Evolutionary conservation across 2,888 invertebrate species (phyloP), one percentile per base, ranked within the genome.

Genomic region (Octodonta nipae): DNA sequence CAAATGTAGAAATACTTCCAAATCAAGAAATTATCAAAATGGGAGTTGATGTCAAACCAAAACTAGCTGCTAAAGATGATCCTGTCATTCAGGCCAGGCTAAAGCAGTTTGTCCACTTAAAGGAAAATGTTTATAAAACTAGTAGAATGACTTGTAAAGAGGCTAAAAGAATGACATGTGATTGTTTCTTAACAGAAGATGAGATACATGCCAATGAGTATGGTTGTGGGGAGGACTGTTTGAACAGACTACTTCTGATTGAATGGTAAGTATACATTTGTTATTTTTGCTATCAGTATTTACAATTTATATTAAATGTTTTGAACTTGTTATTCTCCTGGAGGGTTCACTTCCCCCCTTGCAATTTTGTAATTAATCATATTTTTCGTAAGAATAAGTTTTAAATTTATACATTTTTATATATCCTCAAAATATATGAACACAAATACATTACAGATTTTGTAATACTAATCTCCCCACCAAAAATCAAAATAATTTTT

Each of bases 181-280:
- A 95, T 62, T 96, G 95, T 60, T 83, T 85, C 53, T 70, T 92
- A 43, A 84, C 52, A 3, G 77, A 80, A 55, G 92, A 92, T 46
- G 95, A 95, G 55, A 70, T 85, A 42, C 73, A 74, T 25, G 67
- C 79, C 35, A 89, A 88, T 0, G 83, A 86, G 53, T 61, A 75
- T 38, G 91, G 89, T 6, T 96, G 96, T 59, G 92, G 89, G 1
- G 89, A 91, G 54, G 91, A 93, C 63, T 96, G 96, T 62, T 72
- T 96, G 17, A 96, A 96, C 67, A 76, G 93, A 54, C 71, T 95
- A 56, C 75, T 96, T n/a, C 87, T 93, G 83, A 93, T 96, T 56
- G 96, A 96, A 73, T 96, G 91, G 88, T 87, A 67, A 64, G 61
- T 34, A 36, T 33, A n/a, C 6, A 35, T 25, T 33, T 14, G 14